Evolutionary conservation across 92 coral and sea anemone genomes (phyloP).

Genomic region (Palythoa heliodiscus): DNA sequence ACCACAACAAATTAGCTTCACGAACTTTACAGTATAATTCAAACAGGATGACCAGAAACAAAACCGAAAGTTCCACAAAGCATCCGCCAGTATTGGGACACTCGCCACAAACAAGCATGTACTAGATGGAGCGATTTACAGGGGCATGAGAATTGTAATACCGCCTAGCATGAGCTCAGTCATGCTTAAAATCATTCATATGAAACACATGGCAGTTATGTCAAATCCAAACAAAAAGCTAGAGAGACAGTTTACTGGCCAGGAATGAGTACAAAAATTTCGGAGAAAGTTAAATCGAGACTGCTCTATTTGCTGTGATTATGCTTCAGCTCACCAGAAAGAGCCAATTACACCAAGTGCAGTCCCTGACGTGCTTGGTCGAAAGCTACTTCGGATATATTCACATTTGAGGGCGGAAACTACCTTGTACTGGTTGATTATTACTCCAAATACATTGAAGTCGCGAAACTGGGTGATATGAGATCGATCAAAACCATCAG

Average conservation of each 20-base stretch:
- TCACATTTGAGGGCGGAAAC: conserved; percentile 57
- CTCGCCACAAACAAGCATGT: conserved; percentile 51
- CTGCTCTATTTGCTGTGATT: conserved; percentile 51
- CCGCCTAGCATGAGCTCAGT: conserved; percentile 61
- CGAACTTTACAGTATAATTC: conserved; percentile 49
- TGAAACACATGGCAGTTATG: conserved; percentile 52
- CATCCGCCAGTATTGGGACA: conserved; percentile 48
- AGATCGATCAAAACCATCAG: conserved; percentile 26
- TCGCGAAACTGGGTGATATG: conserved; percentile 49
- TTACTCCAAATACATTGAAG: conserved; percentile 66
- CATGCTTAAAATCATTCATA: conserved; percentile 53
- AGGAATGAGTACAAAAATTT: conserved; percentile 57
- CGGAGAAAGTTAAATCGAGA: conserved; percentile 50
- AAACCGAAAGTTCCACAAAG: conserved; percentile 56
- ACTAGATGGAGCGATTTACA: conserved; percentile 40
- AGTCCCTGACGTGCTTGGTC: conserved; percentile 65
- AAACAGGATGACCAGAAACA: conserved; percentile 53
- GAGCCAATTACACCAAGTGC: conserved; percentile 66
- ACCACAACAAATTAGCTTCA: conserved; percentile 62
- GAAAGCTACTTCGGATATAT: conserved; percentile 60
- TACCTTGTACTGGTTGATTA: conserved; percentile 61
- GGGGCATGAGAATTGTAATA: conserved; percentile 59
- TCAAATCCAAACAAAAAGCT: conserved; percentile 63
- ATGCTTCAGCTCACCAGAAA: conserved; percentile 54
- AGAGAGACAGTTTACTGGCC: conserved; percentile 67